phyloP scores from a whole-genome alignment of 2,113 vertebrate species.

The Arvicanthis niloticus region DNA sequence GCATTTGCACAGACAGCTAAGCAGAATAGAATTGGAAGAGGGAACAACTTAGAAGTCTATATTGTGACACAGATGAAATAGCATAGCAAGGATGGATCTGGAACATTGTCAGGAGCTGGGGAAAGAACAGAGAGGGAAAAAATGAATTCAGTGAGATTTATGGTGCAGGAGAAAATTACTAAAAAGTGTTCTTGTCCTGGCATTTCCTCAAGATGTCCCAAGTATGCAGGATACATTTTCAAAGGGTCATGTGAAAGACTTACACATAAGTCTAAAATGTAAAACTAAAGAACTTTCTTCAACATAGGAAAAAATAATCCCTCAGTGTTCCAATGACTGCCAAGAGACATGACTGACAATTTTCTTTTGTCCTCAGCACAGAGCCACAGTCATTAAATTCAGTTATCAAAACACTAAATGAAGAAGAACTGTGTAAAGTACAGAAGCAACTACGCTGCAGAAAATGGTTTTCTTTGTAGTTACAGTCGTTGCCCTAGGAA shows the following conservation, averaged over 20 bases:
- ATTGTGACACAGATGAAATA: neutral
- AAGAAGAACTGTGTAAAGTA: slow-evolving; percentile 43
- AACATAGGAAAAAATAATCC: neutral
- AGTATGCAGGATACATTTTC: neutral
- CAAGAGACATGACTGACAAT: neutral
- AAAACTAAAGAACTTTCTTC: neutral
- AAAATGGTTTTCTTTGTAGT: slow-evolving; percentile 44
- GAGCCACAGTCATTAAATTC: neutral
- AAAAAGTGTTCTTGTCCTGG: neutral
- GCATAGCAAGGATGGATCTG: neutral
- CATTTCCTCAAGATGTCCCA: neutral
- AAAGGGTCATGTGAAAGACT: neutral
- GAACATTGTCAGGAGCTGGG: fast-evolving
- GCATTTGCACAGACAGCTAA: neutral
- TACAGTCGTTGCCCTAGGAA: slow-evolving; percentile 59
- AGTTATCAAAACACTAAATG: slow-evolving; percentile 54
- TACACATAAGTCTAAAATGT: neutral
- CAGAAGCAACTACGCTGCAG: neutral
- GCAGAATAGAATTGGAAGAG: neutral
- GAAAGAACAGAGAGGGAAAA: neutral
- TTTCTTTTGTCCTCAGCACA: slow-evolving; percentile 39
- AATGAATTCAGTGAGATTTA: neutral
- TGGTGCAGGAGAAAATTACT: neutral
- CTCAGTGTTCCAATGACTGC: neutral
- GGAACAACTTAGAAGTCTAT: neutral